phyloP scores from a whole-genome alignment of 2,888 invertebrate genomes.

The Lasioglossum lativentre region DNA sequence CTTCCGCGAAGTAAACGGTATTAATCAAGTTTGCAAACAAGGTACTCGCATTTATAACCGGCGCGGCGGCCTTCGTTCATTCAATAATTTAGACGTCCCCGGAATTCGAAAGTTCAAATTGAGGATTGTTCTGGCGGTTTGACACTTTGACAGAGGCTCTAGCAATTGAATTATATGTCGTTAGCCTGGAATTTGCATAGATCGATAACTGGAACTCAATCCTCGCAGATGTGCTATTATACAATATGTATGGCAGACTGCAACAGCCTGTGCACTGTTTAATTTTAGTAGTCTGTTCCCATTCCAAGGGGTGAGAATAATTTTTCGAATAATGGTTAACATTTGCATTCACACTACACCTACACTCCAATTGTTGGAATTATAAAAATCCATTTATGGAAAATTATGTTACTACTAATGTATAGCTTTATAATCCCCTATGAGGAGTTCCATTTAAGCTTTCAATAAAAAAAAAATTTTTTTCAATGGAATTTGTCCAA shows the following conservation, averaged over 20 bases:
- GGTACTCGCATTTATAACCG: background rate
- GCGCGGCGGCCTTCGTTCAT: background rate
- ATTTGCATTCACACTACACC: no score
- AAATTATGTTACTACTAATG: no score
- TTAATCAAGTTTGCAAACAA: background rate
- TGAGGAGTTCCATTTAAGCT: no score
- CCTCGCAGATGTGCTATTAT: background rate
- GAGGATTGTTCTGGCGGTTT: background rate
- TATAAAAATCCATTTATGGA: no score
- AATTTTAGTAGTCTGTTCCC: background rate
- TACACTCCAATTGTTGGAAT: no score
- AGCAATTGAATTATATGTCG: background rate
- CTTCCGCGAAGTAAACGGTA: background rate
- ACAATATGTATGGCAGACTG: background rate
- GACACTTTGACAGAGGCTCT: background rate
- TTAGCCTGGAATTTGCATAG: background rate
- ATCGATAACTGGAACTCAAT: background rate
- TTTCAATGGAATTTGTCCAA: no score
- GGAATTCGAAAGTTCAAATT: conserved; percentile 1
- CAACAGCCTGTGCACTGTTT: background rate
- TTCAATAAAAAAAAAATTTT: no score
- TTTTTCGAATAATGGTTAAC: no score
- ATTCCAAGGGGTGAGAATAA: background rate
- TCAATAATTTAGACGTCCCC: background rate
- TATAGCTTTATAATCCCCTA: no score